Evolutionary conservation across 2,888 invertebrate species (phyloP).

Genomic region (Epinotia bilunana): DNA sequence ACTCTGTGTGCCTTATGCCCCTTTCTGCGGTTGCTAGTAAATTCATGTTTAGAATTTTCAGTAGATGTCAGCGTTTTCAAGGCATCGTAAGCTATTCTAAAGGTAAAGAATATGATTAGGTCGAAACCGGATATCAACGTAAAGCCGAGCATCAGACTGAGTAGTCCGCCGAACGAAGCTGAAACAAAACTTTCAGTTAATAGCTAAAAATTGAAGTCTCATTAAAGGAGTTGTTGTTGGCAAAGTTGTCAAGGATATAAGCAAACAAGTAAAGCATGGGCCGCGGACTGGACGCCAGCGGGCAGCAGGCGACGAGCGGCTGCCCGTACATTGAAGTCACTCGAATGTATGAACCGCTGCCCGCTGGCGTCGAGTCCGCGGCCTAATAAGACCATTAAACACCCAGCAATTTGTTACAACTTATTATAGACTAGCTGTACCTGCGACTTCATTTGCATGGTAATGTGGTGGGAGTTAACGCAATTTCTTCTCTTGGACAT

Average conservation of each 20-base stretch:
- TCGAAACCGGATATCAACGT: slow-evolving; percentile 88
- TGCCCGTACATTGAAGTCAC: too few species aligned
- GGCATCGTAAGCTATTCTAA: slow-evolving; percentile 77
- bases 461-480: too few species aligned
- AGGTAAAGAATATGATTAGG: slow-evolving; percentile 85
- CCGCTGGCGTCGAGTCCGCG: too few species aligned
- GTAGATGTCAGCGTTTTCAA: slow-evolving; percentile 14
- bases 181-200: slow-evolving; percentile 51
- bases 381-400: too few species aligned
- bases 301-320: too few species aligned
- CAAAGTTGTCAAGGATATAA: not conserved
- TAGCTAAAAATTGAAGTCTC: not conserved
- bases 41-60: not conserved
- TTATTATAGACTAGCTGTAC: too few species aligned
- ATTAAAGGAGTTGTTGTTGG: not conserved
- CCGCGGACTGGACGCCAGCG: too few species aligned
- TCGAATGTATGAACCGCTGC: too few species aligned
- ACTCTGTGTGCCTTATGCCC: slow-evolving; percentile 8
- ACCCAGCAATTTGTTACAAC: too few species aligned
- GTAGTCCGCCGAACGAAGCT: slow-evolving; percentile 89
- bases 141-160: slow-evolving; percentile 88
- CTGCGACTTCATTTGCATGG: too few species aligned
- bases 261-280: not conserved
- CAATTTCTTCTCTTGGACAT: too few species aligned
- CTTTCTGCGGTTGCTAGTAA: not conserved